Conservation (phyloP, 2,888 invertebrate species). For the Drosophila testacea region DNA sequence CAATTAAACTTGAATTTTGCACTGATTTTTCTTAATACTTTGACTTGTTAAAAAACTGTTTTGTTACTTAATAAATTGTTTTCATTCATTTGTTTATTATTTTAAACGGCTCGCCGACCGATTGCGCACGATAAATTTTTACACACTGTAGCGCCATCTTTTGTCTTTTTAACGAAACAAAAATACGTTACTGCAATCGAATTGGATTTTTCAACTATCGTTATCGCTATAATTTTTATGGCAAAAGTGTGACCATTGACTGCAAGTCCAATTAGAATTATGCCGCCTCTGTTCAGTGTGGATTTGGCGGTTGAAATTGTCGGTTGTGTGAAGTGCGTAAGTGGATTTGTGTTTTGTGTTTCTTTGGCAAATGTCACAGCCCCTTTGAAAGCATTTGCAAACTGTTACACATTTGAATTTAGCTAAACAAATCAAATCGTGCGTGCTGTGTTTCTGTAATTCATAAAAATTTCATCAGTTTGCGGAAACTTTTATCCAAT, state of each 20-base stretch:
- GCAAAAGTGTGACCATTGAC: slow-evolving; percentile 47
- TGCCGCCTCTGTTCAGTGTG: slow-evolving; percentile 56
- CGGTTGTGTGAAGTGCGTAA: slow-evolving; percentile 42
- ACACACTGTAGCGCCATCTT: too few species aligned
- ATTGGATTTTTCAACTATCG: neutral
- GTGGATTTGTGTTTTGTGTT: slow-evolving; percentile 29
- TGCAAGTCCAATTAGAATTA: slow-evolving; percentile 45
- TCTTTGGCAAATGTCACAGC: slow-evolving; percentile 9
- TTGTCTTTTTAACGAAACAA: too few species aligned
- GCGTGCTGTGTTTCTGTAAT: slow-evolving; percentile 63
- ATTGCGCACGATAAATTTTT: too few species aligned
- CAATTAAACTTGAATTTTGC: too few species aligned
- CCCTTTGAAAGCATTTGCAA: slow-evolving; percentile 12
- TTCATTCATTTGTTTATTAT: too few species aligned
- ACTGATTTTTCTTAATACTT: too few species aligned
- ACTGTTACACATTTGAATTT: slow-evolving; percentile 45
- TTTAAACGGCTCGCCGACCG: too few species aligned
- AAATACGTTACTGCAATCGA: neutral
- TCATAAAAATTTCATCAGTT: slow-evolving; percentile 35
- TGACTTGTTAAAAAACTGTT: too few species aligned
- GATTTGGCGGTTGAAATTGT: slow-evolving; percentile 61
- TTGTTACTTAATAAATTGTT: too few species aligned
- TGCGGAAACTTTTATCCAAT: neutral
- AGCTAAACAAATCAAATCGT: slow-evolving; percentile 43
- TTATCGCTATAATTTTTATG: slow-evolving; percentile 6